phyloP scores from a whole-genome alignment of 2,113 vertebrate genomes.

The Chiloscyllium plagiosum region DNA sequence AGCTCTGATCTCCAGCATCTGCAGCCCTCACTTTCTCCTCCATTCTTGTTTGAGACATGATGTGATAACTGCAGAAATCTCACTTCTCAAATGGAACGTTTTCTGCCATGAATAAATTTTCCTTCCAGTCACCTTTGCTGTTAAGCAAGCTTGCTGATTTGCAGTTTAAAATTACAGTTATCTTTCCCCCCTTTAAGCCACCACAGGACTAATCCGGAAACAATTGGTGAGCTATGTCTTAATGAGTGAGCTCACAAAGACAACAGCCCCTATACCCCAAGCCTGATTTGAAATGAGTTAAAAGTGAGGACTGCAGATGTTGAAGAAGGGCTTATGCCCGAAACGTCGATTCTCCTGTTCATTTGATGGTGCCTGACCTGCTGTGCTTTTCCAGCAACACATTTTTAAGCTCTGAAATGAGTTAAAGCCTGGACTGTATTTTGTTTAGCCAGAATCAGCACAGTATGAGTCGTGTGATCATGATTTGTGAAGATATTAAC shows the following conservation, averaged over 20 bases:
- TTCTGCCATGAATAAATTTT: not conserved
- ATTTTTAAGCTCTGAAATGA: too few relatives aligned
- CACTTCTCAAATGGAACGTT: not conserved
- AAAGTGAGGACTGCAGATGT: too few relatives aligned
- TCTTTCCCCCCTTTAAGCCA: not conserved
- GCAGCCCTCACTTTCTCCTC: too few relatives aligned
- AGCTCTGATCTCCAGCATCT: too few relatives aligned
- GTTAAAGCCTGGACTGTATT: not conserved
- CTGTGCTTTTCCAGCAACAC: too few relatives aligned
- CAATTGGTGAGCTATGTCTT: not conserved
- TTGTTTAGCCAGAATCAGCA: not conserved
- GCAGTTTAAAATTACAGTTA: not conserved
- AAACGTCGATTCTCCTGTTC: too few relatives aligned
- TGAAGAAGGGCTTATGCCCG: too few relatives aligned
- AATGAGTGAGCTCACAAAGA: too few relatives aligned
- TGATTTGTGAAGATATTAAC: not conserved
- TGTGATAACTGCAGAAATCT: not conserved
- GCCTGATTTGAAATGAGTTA: not conserved
- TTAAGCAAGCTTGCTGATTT: too few relatives aligned
- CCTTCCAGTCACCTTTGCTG: not conserved
- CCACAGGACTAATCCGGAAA: not conserved
- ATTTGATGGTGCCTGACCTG: too few relatives aligned
- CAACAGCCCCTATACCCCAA: too few relatives aligned
- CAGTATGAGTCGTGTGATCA: not conserved
- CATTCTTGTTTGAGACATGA: not conserved